Percentiles rank a stretch among this genome's conserved stretches.
Conservation (phyloP, 2,797 vertebrate species). For the Danionella dracula region DNA sequence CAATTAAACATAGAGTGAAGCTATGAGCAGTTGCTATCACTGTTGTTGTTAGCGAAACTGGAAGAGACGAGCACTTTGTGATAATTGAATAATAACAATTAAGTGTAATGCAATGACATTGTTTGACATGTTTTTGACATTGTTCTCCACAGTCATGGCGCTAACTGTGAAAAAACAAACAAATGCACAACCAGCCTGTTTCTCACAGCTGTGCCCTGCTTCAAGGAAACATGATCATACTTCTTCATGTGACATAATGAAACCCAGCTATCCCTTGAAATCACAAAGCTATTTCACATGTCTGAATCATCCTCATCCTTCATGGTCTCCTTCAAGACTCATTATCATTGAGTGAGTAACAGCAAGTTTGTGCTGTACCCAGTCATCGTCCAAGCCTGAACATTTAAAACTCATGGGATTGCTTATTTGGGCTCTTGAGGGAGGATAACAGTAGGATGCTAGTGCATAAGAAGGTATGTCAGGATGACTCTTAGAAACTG, state of each 20-base stretch:
- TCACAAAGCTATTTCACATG: slow-evolving; percentile 45
- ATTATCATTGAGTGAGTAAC: neutral
- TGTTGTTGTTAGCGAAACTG: too few relatives aligned
- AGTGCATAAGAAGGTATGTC: slow-evolving; percentile 24
- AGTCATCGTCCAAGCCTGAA: neutral
- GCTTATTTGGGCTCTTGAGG: slow-evolving; percentile 1
- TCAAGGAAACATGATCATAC: neutral
- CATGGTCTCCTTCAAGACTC: neutral
- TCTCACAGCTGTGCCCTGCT: neutral
- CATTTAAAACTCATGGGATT: neutral
- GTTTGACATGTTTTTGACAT: too few relatives aligned
- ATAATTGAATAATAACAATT: too few relatives aligned
- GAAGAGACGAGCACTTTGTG: too few relatives aligned
- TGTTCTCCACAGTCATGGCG: too few relatives aligned
- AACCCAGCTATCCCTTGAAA: slow-evolving; percentile 59
- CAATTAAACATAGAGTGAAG: too few relatives aligned
- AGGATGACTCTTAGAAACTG: slow-evolving; percentile 21
- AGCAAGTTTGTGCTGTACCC: neutral
- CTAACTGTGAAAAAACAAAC: too few relatives aligned
- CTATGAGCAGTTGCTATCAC: too few relatives aligned
- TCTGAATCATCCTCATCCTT: neutral
- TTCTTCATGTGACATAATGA: slow-evolving; percentile 57
- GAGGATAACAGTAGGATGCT: slow-evolving; percentile 5
- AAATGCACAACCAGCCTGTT: neutral
- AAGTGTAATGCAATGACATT: too few relatives aligned